Evolutionary conservation across 2,113 vertebrate genomes (phyloP), one percentile per base, ranked within the genome.

Genomic region (Mormyrus lacerda): DNA sequence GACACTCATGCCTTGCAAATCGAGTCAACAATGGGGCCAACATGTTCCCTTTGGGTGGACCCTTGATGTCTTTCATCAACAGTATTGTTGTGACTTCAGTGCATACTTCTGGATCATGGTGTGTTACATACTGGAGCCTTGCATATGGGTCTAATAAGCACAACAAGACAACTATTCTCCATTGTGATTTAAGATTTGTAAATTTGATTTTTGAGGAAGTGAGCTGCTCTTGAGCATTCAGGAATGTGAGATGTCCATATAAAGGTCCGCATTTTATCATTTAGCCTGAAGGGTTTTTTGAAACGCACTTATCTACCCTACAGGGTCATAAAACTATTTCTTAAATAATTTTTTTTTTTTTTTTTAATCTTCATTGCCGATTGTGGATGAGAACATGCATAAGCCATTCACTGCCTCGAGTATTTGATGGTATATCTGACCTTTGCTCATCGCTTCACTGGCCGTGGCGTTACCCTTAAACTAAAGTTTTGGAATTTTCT

Each of bases 51-150:
- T 39, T 39, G 27, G 69, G 69, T 35, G 11, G 27, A 39, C 31
- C 15, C 27, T 76, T 76, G 27, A 17, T 73, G n/a, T 73, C 31
- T 35, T 73, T 73, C n/a, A 96, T 65, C 58, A 65, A 27, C 24
- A 19, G 58, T n/a, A 65, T 27, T 65, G 58, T 65, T 65, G 58
- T 27, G n/a, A 65, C 58, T n/a, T 61, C 24, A 61, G 58, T 9
- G 58, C 9, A 3, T 65, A 65, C 24, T 10, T 65, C 58, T 65
- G 58, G 58, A 65, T 65, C 58, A 65, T 27, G 24, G 9, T 65
- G n/a, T 3, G 24, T 65, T 65, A 65, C 8, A 27, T 65, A 65
- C 27, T 65, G n/a, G 8, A 65, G 58, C n/a, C 58, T 65, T 65
- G 24, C 58, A 65, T 65, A n/a, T 65, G 58, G n/a, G 9, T 27